These are phyloP conservation scores for Meteorus colon DNA, from an alignment of 2,888 invertebrate species.

Conservation along the genomic window DNA sequence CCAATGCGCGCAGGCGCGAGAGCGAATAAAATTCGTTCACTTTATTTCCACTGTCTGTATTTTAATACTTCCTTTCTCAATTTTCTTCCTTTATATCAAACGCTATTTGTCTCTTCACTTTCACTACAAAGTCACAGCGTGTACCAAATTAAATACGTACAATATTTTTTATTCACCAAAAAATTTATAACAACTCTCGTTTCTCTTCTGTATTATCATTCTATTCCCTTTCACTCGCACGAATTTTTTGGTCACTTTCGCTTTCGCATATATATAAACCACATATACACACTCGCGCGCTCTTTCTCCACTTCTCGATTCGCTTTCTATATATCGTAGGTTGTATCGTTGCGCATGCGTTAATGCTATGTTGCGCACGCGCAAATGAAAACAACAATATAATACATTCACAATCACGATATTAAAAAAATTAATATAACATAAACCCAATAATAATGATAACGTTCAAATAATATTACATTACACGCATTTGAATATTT, in stretches of 20 bases:
- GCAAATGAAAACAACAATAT: background rate
- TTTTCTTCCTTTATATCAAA: conserved; percentile 3
- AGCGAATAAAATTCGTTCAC: conserved; percentile 30
- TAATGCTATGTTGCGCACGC: conserved; percentile 32
- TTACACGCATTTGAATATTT: background rate
- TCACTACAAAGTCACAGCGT: background rate
- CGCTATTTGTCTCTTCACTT: background rate
- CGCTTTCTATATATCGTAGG: conserved; percentile 32
- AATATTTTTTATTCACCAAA: conserved; percentile 18
- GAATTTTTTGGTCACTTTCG: conserved; percentile 37
- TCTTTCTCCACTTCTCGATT: conserved; percentile 27
- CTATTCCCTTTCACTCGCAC: conserved; percentile 13
- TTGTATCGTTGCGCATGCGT: conserved; percentile 37
- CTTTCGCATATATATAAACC: conserved; percentile 27
- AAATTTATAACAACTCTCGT: conserved; percentile 11
- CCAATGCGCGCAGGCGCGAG: conserved; percentile 45
- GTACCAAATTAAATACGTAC: background rate
- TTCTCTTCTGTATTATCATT: conserved; percentile 10
- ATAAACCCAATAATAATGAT: background rate
- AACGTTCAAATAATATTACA: background rate
- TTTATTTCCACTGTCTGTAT: conserved; percentile 7
- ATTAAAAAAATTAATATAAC: background rate
- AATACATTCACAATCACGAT: background rate
- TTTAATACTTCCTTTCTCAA: conserved; percentile 19
- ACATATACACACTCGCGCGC: conserved; percentile 21